phyloP scores from a whole-genome alignment of 2,113 vertebrate genomes.

The Labeo rohita region DNA sequence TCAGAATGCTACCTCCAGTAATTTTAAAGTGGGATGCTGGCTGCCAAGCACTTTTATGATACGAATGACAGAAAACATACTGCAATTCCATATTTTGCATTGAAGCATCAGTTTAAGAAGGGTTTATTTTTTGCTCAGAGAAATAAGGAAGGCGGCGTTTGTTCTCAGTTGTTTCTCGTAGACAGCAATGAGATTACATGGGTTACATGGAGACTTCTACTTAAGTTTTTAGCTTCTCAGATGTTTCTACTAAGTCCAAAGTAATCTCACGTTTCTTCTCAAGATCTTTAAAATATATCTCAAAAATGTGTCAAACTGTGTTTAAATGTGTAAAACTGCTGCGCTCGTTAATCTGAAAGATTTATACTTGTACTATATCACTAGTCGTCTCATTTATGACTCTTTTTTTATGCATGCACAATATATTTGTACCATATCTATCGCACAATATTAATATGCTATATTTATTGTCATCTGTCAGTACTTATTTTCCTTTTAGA shows the following conservation, averaged over 20 bases:
- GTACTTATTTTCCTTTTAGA: neutral
- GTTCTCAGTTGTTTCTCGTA: neutral
- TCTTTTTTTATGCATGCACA: too few relatives aligned
- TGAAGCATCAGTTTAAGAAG: neutral
- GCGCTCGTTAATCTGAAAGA: neutral
- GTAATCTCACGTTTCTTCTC: neutral
- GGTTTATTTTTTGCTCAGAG: neutral
- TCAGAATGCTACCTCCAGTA: neutral
- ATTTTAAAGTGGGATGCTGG: neutral
- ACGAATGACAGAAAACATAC: neutral
- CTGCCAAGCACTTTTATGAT: neutral
- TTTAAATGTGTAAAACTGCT: neutral
- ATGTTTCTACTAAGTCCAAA: neutral
- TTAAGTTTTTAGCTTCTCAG: neutral
- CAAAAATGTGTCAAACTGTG: neutral
- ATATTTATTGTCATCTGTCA: neutral
- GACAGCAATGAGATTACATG: neutral
- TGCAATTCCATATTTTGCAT: neutral
- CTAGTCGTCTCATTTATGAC: neutral
- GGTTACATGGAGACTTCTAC: neutral
- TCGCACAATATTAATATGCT: neutral
- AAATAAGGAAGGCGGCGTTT: neutral
- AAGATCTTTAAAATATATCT: neutral
- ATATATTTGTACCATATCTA: neutral
- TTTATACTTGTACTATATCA: neutral